Evolutionary conservation across 2,888 invertebrate genomes (phyloP).

Genomic region (Lepas anatifera): DNA sequence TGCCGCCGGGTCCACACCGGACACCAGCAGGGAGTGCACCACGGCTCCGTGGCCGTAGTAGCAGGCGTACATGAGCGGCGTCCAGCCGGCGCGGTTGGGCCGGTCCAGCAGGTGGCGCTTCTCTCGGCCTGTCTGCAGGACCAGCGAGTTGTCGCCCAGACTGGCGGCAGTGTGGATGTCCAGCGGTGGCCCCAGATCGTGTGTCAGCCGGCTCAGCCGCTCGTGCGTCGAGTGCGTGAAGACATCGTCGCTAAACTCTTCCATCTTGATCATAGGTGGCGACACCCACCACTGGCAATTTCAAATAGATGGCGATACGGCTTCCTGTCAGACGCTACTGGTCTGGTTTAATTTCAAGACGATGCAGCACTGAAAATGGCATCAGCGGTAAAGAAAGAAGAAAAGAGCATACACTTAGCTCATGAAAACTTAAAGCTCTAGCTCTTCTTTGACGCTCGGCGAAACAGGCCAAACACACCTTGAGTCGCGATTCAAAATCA

Average conservation of each 20-base stretch:
- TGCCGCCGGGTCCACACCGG: constrained; percentile 12
- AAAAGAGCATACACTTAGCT: too few relatives aligned
- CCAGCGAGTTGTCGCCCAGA: constrained; percentile 2
- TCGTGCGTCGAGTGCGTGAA: constrained; percentile 3
- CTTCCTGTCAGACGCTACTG: too few relatives aligned
- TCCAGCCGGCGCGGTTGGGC: constrained; percentile 35
- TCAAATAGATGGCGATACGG: too few relatives aligned
- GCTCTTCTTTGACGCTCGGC: too few relatives aligned
- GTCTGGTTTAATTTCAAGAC: too few relatives aligned
- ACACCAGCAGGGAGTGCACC: constrained; percentile 31
- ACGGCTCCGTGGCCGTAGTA: constrained; percentile 36
- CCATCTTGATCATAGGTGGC: too few relatives aligned
- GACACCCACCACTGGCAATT: too few relatives aligned
- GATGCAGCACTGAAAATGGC: too few relatives aligned
- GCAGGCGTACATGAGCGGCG: constrained; percentile 37
- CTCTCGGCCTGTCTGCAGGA: not conserved
- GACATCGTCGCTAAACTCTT: not conserved
- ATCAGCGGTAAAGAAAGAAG: too few relatives aligned
- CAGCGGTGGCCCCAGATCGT: not conserved
- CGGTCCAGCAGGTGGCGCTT: not conserved
- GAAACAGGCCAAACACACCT: too few relatives aligned
- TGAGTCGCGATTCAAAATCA: too few relatives aligned
- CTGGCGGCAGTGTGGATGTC: constrained; percentile 13
- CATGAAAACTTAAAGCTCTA: too few relatives aligned
- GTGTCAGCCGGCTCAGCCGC: constrained; percentile 4